phyloP scores from a whole-genome alignment of 2,888 invertebrate genomes.

The Zootermopsis nevadensis region DNA sequence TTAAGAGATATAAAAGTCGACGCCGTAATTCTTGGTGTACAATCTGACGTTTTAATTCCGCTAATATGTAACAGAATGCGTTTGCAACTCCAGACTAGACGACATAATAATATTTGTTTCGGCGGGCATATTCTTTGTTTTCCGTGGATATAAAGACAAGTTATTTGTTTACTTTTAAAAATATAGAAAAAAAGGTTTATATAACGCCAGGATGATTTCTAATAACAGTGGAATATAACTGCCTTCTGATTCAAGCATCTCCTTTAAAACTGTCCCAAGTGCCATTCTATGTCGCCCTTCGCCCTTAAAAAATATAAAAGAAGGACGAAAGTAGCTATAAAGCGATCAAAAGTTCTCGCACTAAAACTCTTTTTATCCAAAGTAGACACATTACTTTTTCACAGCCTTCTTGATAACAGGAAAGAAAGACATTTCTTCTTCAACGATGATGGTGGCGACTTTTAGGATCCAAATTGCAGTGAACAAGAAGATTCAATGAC shows the following conservation, averaged over 20 bases:
- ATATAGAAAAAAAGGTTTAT: not conserved
- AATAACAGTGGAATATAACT: not conserved
- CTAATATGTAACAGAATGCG: not conserved
- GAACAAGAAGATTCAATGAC: not conserved
- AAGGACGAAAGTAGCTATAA: not conserved
- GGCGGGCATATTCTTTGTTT: not conserved
- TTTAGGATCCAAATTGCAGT: not conserved
- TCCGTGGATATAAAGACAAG: not conserved
- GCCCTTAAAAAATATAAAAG: not conserved
- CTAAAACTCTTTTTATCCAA: constrained; percentile 5
- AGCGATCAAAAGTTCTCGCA: not conserved
- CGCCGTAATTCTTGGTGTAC: too few relatives aligned
- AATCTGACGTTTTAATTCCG: too few relatives aligned
- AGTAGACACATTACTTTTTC: not conserved
- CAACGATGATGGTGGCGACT: not conserved
- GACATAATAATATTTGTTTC: not conserved
- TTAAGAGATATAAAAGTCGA: too few relatives aligned
- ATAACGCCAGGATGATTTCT: not conserved
- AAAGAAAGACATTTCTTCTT: constrained; percentile 5
- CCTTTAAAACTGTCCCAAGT: not conserved
- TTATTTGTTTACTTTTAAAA: not conserved
- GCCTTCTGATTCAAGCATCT: not conserved
- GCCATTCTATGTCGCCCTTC: not conserved
- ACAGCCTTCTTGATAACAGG: constrained; percentile 1
- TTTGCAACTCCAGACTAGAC: too few relatives aligned